Percentiles rank a stretch among this genome's conserved stretches.
Evolutionary conservation across 2,888 invertebrate genomes (phyloP).

Genomic region (Drosophila neutralis): DNA sequence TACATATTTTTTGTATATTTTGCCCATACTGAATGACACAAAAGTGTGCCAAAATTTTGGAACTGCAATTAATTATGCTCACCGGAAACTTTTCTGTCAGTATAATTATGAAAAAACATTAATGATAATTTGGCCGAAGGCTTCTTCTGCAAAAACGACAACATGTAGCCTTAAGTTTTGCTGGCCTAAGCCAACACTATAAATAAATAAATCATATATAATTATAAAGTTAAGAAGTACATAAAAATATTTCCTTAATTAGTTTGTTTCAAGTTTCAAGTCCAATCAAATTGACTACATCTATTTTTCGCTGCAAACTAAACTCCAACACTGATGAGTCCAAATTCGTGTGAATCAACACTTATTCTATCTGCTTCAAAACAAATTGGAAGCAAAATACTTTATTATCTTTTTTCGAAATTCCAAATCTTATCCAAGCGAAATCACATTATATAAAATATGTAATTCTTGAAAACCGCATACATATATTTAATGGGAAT

Average conservation of each 20-base stretch:
- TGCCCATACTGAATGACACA: background rate
- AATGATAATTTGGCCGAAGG: background rate
- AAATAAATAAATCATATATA: background rate
- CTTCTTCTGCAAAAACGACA: background rate
- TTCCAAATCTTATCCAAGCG: slow-evolving; percentile 24
- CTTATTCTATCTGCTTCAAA: background rate
- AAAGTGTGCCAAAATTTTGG: background rate
- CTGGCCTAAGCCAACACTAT: background rate
- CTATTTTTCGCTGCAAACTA: background rate
- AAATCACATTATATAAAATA: slow-evolving; percentile 47
- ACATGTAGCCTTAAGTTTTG: background rate
- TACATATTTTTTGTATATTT: no score
- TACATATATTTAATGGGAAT: slow-evolving; percentile 32
- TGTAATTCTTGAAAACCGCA: slow-evolving; percentile 2
- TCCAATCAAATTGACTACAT: background rate
- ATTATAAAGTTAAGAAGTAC: background rate
- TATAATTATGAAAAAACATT: background rate
- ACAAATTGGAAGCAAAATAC: background rate
- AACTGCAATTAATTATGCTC: background rate
- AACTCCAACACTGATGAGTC: background rate
- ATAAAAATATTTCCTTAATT: background rate
- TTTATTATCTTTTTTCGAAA: slow-evolving; percentile 1
- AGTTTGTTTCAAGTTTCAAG: background rate
- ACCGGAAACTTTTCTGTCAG: background rate
- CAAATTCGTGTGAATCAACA: background rate